A percentile compares a stretch with the other conserved stretches of the same genome.
These are phyloP conservation scores for Melanotaenia nigrans DNA, from an alignment of 2,797 vertebrate species.

Conservation along the genomic window DNA sequence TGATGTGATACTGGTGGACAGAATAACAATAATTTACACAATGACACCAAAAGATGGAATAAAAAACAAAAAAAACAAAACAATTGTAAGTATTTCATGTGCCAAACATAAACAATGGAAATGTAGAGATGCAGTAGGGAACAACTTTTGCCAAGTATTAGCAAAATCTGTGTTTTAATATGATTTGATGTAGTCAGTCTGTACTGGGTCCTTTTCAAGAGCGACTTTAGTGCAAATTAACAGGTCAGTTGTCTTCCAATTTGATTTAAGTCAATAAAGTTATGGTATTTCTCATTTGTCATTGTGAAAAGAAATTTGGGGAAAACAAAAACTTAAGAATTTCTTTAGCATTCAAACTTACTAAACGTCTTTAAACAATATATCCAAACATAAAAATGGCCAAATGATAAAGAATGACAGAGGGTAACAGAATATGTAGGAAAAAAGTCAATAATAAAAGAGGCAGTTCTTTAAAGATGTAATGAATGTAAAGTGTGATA, in stretches of 20 bases:
- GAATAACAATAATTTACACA: constrained; percentile 20
- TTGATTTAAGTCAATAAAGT: constrained; percentile 18
- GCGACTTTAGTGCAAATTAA: constrained; percentile 44
- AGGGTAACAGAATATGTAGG: neutral
- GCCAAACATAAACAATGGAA: constrained; percentile 11
- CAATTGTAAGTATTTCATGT: neutral
- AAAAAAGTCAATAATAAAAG: constrained; percentile 11
- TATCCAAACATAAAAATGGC: neutral
- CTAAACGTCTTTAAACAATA: no score
- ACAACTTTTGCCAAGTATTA: neutral
- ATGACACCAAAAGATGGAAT: constrained; percentile 46
- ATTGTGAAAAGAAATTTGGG: constrained; percentile 14
- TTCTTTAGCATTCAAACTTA: constrained; percentile 14
- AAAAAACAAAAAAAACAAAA: neutral
- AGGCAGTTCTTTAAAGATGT: constrained; percentile 47
- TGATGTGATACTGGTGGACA: constrained; percentile 18
- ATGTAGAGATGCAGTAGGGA: constrained; percentile 11
- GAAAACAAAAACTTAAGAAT: constrained; percentile 11
- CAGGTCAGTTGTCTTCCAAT: neutral
- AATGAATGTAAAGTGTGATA: constrained; percentile 45
- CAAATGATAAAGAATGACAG: neutral
- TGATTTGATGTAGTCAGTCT: constrained; percentile 4
- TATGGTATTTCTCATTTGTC: neutral
- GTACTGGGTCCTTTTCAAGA: neutral
- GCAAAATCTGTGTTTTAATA: constrained; percentile 10